Conservation (phyloP, 2,888 invertebrate species). For the Pristionchus fissidentatus region DNA sequence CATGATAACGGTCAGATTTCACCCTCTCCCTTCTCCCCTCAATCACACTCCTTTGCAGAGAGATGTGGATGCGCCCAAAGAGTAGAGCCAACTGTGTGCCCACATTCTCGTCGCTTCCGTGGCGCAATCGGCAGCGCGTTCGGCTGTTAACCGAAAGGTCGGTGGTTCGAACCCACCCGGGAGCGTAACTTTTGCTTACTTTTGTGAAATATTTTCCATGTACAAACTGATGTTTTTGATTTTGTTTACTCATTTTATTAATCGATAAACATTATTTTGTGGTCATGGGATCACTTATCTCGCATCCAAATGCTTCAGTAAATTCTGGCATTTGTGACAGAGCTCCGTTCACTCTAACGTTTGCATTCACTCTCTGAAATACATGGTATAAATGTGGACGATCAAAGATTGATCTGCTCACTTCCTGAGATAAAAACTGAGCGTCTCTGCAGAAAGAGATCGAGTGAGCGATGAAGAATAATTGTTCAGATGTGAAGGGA, state of each 20-base stretch:
- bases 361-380: conserved; percentile 16
- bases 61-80: conserved; percentile 33
- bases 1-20: background rate
- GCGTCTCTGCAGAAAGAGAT: background rate
- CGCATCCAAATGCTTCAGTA: background rate
- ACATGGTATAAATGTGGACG: background rate
- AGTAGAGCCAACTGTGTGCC: background rate
- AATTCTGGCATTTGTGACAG: conserved; percentile 34
- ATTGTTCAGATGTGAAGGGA: conserved; percentile 37
- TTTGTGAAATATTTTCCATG: background rate
- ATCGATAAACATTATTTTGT: conserved; percentile 4
- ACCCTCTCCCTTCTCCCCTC: background rate
- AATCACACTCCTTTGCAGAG: background rate
- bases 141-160: conserved; percentile 74
- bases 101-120: conserved; percentile 53
- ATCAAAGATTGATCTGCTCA: background rate
- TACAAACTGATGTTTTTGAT: background rate
- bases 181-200: conserved; percentile 50
- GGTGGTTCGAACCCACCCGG: conserved; percentile 71
- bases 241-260: background rate
- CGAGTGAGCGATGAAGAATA: conserved; percentile 27
- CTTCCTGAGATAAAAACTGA: too few relatives aligned
- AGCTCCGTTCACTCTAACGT: conserved; percentile 25
- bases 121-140: conserved; percentile 70
- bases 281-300: conserved; percentile 2